phyloP scores from a whole-genome alignment of 2,797 vertebrate species.

The Hippopotamyrus pictus region DNA sequence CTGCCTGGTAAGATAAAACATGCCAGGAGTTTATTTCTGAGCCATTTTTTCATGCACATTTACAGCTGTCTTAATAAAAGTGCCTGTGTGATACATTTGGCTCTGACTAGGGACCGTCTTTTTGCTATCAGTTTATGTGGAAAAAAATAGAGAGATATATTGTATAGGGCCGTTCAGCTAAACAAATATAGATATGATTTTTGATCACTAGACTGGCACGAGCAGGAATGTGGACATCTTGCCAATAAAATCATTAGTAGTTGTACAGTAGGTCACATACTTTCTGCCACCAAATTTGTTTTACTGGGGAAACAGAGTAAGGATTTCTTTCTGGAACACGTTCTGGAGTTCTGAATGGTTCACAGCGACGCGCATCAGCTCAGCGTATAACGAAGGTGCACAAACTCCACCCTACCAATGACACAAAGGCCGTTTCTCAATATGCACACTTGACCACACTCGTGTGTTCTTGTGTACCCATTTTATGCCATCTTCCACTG shows the following conservation, averaged over 20 bases:
- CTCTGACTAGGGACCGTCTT: neutral
- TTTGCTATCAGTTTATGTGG: neutral
- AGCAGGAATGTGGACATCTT: neutral
- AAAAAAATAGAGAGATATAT: neutral
- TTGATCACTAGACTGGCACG: neutral
- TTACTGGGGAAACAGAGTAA: neutral
- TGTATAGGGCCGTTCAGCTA: too few relatives aligned
- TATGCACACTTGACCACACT: neutral
- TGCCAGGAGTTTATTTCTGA: neutral
- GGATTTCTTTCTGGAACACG: neutral
- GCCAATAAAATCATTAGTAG: neutral
- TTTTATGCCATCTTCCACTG: neutral
- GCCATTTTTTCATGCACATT: neutral
- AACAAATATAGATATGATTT: neutral
- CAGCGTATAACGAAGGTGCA: neutral
- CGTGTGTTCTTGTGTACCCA: neutral
- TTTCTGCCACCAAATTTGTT: neutral
- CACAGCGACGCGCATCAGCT: neutral
- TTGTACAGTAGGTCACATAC: neutral
- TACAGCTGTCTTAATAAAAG: neutral
- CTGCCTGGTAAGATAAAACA: neutral
- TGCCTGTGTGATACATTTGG: neutral
- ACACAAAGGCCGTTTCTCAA: neutral
- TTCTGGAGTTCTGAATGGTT: neutral
- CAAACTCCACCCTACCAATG: neutral